These are phyloP conservation scores for Phaethon lepturus DNA, from an alignment of 2,113 vertebrate genomes.

Conservation along the genomic window DNA sequence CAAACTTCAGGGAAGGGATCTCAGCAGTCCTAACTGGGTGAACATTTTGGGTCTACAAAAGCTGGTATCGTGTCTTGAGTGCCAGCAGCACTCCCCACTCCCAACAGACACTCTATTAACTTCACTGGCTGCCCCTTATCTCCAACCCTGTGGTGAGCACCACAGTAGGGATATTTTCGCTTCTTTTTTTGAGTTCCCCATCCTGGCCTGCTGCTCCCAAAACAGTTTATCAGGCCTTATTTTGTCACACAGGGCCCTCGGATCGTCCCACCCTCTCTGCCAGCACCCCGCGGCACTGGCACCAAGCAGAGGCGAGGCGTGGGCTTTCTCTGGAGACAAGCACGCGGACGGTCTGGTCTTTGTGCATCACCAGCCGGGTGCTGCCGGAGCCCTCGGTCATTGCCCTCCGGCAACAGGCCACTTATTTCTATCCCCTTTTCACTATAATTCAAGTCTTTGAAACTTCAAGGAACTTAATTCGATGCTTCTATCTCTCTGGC, in stretches of 20 bases:
- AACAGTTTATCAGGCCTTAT: neutral
- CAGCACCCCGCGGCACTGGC: fast-evolving
- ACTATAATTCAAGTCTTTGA: neutral
- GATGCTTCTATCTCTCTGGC: neutral
- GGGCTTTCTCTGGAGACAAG: neutral
- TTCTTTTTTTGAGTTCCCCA: neutral
- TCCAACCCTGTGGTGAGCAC: neutral
- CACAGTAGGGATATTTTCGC: neutral
- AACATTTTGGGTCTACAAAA: neutral
- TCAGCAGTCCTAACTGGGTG: neutral
- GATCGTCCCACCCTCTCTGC: neutral
- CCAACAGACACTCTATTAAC: neutral
- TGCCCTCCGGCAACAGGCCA: neutral
- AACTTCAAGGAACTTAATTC: neutral
- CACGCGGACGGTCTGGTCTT: fast-evolving
- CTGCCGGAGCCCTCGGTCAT: fast-evolving
- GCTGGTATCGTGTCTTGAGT: neutral
- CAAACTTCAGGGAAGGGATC: neutral
- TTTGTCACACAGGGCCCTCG: neutral
- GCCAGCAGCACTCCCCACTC: neutral
- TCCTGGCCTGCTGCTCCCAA: neutral
- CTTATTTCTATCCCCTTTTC: neutral
- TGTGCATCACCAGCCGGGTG: fast-evolving
- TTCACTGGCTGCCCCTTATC: neutral
- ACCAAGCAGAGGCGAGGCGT: neutral